Evolutionary conservation across 2,113 vertebrate species (phyloP).

Genomic region (Ancistrus triradiatus): DNA sequence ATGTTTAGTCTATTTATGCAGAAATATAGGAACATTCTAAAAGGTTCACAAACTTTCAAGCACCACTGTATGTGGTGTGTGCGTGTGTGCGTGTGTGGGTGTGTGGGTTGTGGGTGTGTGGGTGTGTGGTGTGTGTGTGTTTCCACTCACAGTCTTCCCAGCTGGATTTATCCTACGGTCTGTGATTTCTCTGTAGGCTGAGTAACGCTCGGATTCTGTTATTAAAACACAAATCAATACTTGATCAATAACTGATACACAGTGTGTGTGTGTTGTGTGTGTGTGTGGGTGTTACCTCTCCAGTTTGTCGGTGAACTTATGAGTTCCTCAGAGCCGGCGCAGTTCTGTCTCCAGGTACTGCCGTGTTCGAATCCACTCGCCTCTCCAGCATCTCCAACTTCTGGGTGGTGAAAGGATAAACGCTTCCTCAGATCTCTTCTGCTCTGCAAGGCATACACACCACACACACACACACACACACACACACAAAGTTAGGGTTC

Average conservation of each 20-base stretch:
- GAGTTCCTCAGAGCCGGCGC: constrained; percentile 91
- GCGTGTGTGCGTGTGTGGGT: neutral
- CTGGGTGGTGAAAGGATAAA: constrained; percentile 83
- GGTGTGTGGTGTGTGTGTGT: neutral
- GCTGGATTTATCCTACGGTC: too few species aligned
- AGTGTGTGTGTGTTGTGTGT: too few species aligned
- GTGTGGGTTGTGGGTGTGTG: neutral
- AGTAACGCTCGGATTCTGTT: too few species aligned
- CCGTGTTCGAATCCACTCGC: constrained; percentile 88
- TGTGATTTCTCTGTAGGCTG: too few species aligned
- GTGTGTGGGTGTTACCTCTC: constrained; percentile 71
- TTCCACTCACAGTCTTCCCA: too few species aligned
- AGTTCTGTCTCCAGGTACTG: constrained; percentile 94
- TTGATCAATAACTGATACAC: too few species aligned
- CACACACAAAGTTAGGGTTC: constrained; percentile 16
- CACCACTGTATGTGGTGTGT: too few species aligned
- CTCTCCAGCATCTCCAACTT: constrained; percentile 91
- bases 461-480: constrained; percentile 38
- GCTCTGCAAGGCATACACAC: constrained; percentile 79
- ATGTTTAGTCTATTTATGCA: too few species aligned
- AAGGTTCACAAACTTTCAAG: too few species aligned
- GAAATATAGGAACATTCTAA: too few species aligned
- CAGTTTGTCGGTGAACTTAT: constrained; percentile 96
- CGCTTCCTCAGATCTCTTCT: constrained; percentile 88
- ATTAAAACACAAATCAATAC: too few species aligned